Percentiles rank a stretch among this genome's conserved stretches.
phyloP scores from a whole-genome alignment of 2,797 vertebrate species.

The Coluber constrictor region DNA sequence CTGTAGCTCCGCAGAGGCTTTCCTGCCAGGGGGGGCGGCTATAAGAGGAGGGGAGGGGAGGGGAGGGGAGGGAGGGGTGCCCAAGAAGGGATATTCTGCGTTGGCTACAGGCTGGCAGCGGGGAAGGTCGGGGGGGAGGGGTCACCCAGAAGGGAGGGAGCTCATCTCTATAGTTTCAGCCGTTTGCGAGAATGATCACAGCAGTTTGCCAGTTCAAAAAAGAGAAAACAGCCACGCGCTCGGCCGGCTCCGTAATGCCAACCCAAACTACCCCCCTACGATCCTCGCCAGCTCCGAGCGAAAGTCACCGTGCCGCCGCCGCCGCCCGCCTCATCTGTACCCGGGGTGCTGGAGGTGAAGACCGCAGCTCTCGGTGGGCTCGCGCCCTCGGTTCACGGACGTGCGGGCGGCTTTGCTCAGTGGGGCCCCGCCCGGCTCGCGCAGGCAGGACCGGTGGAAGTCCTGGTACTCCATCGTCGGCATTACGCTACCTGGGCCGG shows the following conservation, averaged over 20 bases:
- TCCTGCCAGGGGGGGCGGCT: background rate
- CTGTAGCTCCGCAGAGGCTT: background rate
- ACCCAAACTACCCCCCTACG: slow-evolving; percentile 76
- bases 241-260: slow-evolving; percentile 71
- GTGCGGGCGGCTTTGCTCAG: slow-evolving; percentile 95
- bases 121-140: too few species aligned
- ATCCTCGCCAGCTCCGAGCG: slow-evolving; percentile 50
- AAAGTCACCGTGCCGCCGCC: slow-evolving; percentile 83
- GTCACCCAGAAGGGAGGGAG: slow-evolving; percentile 12
- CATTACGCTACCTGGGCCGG: slow-evolving; percentile 92
- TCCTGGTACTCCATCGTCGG: slow-evolving; percentile 97
- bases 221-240: slow-evolving; percentile 34
- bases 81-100: background rate
- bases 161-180: background rate
- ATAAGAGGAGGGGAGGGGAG: background rate
- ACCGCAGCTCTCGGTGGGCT: slow-evolving; percentile 85
- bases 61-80: too few species aligned
- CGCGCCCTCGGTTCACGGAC: slow-evolving; percentile 86
- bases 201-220: slow-evolving; percentile 72
- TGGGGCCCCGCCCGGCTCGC: slow-evolving; percentile 94
- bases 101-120: background rate
- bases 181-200: slow-evolving; percentile 72
- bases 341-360: slow-evolving; percentile 96
- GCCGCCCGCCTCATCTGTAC: slow-evolving; percentile 97
- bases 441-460: slow-evolving; percentile 98